These are phyloP conservation scores for Eilema sororculum DNA, from an alignment of 2,888 invertebrate species.

Conservation along the genomic window DNA sequence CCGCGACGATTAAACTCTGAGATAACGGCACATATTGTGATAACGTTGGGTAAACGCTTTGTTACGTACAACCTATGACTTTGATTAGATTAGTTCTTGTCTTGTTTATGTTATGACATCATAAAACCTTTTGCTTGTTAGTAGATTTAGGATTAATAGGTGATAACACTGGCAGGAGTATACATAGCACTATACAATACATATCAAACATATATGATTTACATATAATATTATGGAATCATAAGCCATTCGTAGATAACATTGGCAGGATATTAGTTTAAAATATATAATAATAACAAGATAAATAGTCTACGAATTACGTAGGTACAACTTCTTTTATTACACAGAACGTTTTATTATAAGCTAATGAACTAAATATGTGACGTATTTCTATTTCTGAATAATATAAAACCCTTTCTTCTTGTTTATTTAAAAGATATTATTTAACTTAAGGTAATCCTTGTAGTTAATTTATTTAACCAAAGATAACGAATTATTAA, in stretches of 20 bases:
- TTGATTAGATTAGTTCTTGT: slow-evolving; percentile 70
- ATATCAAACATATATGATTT: neutral
- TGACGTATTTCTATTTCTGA: neutral
- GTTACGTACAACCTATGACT: slow-evolving; percentile 59
- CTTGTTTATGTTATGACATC: slow-evolving; percentile 56
- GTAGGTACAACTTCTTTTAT: neutral
- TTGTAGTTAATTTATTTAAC: neutral
- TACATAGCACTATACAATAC: neutral
- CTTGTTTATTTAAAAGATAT: neutral
- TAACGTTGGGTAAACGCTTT: slow-evolving; percentile 67
- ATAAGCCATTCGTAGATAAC: neutral
- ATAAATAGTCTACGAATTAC: neutral
- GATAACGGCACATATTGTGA: slow-evolving; percentile 76
- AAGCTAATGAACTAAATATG: neutral
- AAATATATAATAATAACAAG: neutral
- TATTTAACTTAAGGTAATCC: neutral
- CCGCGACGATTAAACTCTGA: slow-evolving; percentile 78
- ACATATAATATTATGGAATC: neutral
- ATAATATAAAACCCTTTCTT: neutral
- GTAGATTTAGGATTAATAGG: slow-evolving; percentile 13
- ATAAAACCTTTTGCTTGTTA: slow-evolving; percentile 30
- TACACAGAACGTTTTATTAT: neutral
- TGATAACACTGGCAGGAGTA: neutral
- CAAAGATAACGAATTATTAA: neutral
- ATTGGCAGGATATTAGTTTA: neutral